Percentiles rank a stretch among this genome's conserved stretches.
Conservation (phyloP, 2,888 invertebrate genomes). For the Leucophenga montana region DNA sequence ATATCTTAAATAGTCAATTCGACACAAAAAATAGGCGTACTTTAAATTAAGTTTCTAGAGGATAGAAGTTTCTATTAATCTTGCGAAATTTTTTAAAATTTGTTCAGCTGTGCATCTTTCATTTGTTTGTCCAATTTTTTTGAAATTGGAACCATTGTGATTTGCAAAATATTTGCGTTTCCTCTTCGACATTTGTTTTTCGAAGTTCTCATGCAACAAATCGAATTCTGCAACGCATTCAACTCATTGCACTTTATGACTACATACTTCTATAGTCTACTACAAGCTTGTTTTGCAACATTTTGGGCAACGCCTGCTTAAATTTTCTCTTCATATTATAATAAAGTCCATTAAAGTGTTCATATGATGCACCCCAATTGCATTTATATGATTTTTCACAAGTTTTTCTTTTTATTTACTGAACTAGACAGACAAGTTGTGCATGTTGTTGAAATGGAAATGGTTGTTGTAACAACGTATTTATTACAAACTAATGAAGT, state of each 20-base stretch:
- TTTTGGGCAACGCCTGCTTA: conserved; percentile 55
- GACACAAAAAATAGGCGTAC: too few relatives aligned
- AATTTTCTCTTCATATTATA: conserved; percentile 60
- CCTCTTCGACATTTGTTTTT: too few relatives aligned
- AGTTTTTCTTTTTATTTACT: neutral
- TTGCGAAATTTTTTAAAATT: too few relatives aligned
- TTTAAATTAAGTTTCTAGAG: too few relatives aligned
- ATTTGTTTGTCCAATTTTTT: too few relatives aligned
- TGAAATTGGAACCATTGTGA: too few relatives aligned
- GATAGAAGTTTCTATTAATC: too few relatives aligned
- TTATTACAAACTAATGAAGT: conserved; percentile 67
- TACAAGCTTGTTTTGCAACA: too few relatives aligned
- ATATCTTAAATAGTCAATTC: too few relatives aligned
- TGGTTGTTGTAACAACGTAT: conserved; percentile 47
- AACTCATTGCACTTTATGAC: conserved; percentile 42
- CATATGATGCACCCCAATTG: conserved; percentile 61
- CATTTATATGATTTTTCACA: conserved; percentile 57
- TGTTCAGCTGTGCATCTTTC: too few relatives aligned
- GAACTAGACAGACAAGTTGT: conserved; percentile 51
- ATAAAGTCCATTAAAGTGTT: conserved; percentile 65
- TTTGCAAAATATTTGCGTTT: too few relatives aligned
- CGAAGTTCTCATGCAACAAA: neutral
- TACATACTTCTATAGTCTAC: too few relatives aligned
- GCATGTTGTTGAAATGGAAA: conserved; percentile 15
- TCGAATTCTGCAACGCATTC: conserved; percentile 45